Percentiles rank a stretch among this genome's conserved stretches.
Conservation (phyloP, 2,113 vertebrate species). For the Hippoglossus stenolepis region DNA sequence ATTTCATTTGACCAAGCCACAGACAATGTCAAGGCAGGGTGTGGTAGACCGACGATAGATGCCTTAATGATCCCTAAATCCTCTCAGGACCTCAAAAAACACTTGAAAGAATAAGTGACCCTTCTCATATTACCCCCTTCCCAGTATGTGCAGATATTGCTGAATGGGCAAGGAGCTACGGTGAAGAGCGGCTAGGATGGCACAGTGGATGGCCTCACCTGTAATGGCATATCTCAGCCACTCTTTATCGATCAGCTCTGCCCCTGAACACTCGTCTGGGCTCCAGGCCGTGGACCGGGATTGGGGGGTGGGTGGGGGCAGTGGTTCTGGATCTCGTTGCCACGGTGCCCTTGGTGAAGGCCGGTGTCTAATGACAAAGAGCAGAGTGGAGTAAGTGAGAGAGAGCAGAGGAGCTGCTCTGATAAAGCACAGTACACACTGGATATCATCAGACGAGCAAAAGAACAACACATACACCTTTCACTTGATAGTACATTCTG, state of each 20-base stretch:
- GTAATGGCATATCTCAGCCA: constrained; percentile 77
- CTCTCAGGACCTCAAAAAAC: constrained; percentile 65
- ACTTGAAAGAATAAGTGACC: constrained; percentile 73
- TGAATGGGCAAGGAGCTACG: constrained; percentile 59
- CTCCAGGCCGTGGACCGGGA: constrained; percentile 57
- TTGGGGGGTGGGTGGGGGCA: constrained; percentile 10
- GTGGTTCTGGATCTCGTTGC: constrained; percentile 73
- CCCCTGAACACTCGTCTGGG: constrained; percentile 72
- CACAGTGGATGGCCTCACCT: constrained; percentile 71
- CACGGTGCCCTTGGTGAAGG: constrained; percentile 76
- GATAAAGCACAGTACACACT: constrained; percentile 32
- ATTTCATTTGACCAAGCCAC: constrained; percentile 70
- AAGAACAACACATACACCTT: constrained; percentile 16
- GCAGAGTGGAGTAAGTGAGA: constrained; percentile 49
- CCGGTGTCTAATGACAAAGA: constrained; percentile 75
- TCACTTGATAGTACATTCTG: neutral
- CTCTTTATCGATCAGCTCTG: constrained; percentile 71
- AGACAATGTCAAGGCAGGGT: constrained; percentile 71
- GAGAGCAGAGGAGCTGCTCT: constrained; percentile 18
- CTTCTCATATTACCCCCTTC: constrained; percentile 66
- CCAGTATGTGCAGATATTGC: constrained; percentile 64
- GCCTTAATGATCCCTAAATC: constrained; percentile 67
- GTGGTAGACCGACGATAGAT: constrained; percentile 65
- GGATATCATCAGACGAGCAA: constrained; percentile 9
- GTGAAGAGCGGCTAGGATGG: constrained; percentile 66